Conservation (phyloP, 1,140 invertebrate genomes). For the Hermatobates lingyangjiaoensis region DNA sequence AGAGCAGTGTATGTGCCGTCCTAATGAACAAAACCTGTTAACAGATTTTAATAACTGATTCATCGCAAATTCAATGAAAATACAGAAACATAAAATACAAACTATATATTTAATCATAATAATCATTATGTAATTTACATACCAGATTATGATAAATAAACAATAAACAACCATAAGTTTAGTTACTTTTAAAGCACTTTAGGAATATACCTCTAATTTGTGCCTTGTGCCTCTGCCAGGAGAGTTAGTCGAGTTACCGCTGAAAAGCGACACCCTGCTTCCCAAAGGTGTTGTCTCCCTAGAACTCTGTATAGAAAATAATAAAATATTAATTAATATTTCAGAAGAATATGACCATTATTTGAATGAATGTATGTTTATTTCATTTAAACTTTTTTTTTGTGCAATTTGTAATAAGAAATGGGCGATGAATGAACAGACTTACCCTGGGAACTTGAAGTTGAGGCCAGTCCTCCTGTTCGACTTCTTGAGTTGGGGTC, state of each 20-base stretch:
- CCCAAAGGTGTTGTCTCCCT: slow-evolving; percentile 12
- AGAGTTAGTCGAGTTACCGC: slow-evolving; percentile 15
- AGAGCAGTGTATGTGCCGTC: too few species aligned
- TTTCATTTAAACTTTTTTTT: slow-evolving; percentile 1
- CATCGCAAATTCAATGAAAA: too few species aligned
- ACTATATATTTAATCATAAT: too few species aligned
- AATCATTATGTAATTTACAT: too few species aligned
- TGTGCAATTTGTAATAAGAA: background rate
- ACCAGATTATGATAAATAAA: too few species aligned
- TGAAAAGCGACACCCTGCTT: slow-evolving; percentile 16
- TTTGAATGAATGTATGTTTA: too few species aligned
- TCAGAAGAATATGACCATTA: too few species aligned
- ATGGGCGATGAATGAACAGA: background rate
- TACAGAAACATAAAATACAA: too few species aligned
- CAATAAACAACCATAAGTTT: background rate
- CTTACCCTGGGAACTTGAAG: slow-evolving; percentile 6
- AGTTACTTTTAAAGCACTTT: background rate
- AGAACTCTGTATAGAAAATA: slow-evolving; percentile 13
- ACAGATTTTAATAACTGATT: too few species aligned
- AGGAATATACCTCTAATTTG: slow-evolving; percentile 7
- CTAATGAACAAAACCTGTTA: too few species aligned
- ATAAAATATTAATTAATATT: too few species aligned
- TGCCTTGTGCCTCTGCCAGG: slow-evolving; percentile 6
- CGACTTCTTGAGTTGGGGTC: too few species aligned
- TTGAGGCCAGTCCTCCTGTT: slow-evolving; percentile 13